phyloP scores from a whole-genome alignment of 2,888 invertebrate genomes.

The Neoascia interrupta region DNA sequence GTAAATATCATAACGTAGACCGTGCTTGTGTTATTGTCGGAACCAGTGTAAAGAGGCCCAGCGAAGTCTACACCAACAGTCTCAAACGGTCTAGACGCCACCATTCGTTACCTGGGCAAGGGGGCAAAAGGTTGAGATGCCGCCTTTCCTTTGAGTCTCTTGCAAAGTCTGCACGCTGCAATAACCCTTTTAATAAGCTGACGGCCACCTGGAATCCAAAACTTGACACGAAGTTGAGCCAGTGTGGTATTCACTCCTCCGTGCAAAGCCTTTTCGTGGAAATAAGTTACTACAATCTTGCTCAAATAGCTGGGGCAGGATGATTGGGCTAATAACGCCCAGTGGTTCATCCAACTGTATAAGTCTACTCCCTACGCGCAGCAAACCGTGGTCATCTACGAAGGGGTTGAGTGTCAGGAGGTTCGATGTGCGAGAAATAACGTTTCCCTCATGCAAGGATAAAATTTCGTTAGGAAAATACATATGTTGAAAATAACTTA shows the following conservation, averaged over 20 bases:
- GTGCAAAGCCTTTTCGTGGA: conserved; percentile 22
- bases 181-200: conserved; percentile 28
- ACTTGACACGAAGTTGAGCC: conserved; percentile 9
- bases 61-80: conserved; percentile 35
- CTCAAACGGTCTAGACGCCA: conserved; percentile 22
- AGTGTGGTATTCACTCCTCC: conserved; percentile 37
- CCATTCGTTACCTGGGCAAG: conserved; percentile 11
- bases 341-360: neutral
- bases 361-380: conserved; percentile 18
- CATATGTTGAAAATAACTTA: conserved; percentile 7
- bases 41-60: conserved; percentile 5
- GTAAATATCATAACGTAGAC: conserved; percentile 41
- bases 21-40: neutral
- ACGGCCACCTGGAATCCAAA: conserved; percentile 35
- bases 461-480: conserved; percentile 5
- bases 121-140: conserved; percentile 37
- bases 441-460: conserved; percentile 4
- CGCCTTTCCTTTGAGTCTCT: conserved; percentile 8
- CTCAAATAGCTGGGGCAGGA: conserved; percentile 18
- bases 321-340: conserved; percentile 11
- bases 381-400: conserved; percentile 8
- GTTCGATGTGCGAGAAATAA: neutral
- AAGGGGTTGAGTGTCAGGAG: conserved; percentile 24
- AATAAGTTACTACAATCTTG: conserved; percentile 2
- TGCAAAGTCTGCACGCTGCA: conserved; percentile 4